Evolutionary conservation across 1,140 invertebrate genomes (phyloP).

Genomic region (Oppia nitens): DNA sequence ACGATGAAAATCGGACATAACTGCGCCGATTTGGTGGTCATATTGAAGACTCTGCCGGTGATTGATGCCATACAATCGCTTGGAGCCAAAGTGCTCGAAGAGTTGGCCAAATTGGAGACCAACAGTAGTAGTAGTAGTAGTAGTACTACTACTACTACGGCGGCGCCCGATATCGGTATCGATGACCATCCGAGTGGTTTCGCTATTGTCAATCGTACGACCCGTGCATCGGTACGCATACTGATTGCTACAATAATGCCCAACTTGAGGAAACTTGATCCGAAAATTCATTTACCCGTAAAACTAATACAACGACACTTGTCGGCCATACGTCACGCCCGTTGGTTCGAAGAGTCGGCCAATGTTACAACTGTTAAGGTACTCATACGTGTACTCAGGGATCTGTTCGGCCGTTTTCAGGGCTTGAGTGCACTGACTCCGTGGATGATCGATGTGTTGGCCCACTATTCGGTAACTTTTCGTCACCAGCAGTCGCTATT

Average conservation of each 20-base stretch:
- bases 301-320: slow-evolving; percentile 68
- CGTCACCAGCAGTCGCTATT: slow-evolving; percentile 81
- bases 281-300: slow-evolving; percentile 52
- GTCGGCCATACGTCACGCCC: slow-evolving; percentile 75
- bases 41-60: slow-evolving; percentile 82
- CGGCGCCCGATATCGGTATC: too few species aligned
- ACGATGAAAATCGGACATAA: slow-evolving; percentile 91
- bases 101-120: slow-evolving; percentile 45
- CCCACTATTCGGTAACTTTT: slow-evolving; percentile 92
- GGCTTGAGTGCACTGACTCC: slow-evolving; percentile 76
- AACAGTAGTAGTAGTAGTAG: slow-evolving; percentile 10
- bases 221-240: slow-evolving; percentile 64
- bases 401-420: slow-evolving; percentile 70
- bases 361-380: slow-evolving; percentile 86
- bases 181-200: slow-evolving; percentile 24
- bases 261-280: slow-evolving; percentile 78
- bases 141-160: not conserved
- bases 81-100: slow-evolving; percentile 68
- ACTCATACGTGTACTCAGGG: slow-evolving; percentile 73
- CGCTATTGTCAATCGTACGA: slow-evolving; percentile 20
- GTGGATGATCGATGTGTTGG: slow-evolving; percentile 90
- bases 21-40: slow-evolving; percentile 89
- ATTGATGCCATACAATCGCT: slow-evolving; percentile 78
- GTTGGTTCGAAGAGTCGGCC: slow-evolving; percentile 97
- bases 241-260: slow-evolving; percentile 82